These are phyloP conservation scores for Drosophila melanosoma DNA, from an alignment of 2,888 invertebrate genomes.

Conservation along the genomic window DNA sequence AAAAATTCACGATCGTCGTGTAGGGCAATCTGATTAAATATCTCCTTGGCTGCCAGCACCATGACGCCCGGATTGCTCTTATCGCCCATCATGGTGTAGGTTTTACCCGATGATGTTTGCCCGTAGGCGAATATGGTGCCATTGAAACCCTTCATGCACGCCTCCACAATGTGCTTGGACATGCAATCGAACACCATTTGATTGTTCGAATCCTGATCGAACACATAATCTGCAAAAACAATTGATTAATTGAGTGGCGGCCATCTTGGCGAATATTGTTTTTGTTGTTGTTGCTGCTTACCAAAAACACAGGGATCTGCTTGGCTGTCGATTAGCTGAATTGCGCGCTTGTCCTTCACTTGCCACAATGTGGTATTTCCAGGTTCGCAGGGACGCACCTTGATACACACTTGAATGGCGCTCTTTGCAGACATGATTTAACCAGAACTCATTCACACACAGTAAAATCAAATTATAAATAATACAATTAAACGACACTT, in stretches of 20 bases:
- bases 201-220: conserved; percentile 87
- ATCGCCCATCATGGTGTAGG: conserved; percentile 93
- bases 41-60: conserved; percentile 89
- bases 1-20: conserved; percentile 89
- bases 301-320: conserved; percentile 85
- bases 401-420: conserved; percentile 90
- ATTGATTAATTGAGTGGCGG: neutral
- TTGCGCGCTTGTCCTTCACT: conserved; percentile 86
- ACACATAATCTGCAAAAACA: conserved; percentile 89
- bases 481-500: conserved; percentile 11
- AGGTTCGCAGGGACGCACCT: conserved; percentile 88
- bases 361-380: conserved; percentile 88
- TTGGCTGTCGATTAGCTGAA: conserved; percentile 87
- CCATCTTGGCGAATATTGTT: conserved; percentile 24
- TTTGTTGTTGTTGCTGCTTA: conserved; percentile 63
- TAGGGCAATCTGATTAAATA: conserved; percentile 89
- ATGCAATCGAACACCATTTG: conserved; percentile 88
- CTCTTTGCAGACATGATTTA: conserved; percentile 70
- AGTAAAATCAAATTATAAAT: conserved; percentile 8
- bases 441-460: neutral
- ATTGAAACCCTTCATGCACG: conserved; percentile 91
- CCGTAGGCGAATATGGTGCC: conserved; percentile 97
- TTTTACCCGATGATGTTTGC: conserved; percentile 95
- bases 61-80: conserved; percentile 90
- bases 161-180: conserved; percentile 90